Evolutionary conservation across 2,113 vertebrate species (phyloP).

Genomic region (Danio rerio): GRCz12tu NC_133197.1:21114001-21114500

Average conservation of each 20-base stretch:
- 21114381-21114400: conserved; percentile 47
- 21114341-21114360: not conserved
- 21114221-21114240: conserved; percentile 52
- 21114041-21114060: conserved; percentile 63
- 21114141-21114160: conserved; percentile 19
- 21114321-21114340: not conserved
- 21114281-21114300: not conserved
- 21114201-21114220: conserved; percentile 44
- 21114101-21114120: conserved; percentile 30
- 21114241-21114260: conserved; percentile 62
- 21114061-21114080: conserved; percentile 48
- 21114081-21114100: conserved; percentile 29
- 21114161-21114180: conserved; percentile 5
- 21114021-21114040: conserved; percentile 65
- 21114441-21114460: conserved; percentile 16
- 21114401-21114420: not conserved
- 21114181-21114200: conserved; percentile 45
- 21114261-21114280: conserved; percentile 2
- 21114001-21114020: conserved; percentile 62
- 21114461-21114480: not conserved
- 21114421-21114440: not conserved
- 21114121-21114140: conserved; percentile 28
- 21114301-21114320: not conserved
- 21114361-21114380: not conserved
- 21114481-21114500: not conserved